A percentile compares a stretch with the other conserved stretches of the same genome.
These are phyloP conservation scores for Spermophilus dauricus DNA, from an alignment of 2,113 vertebrate genomes.

Conservation along the genomic window DNA sequence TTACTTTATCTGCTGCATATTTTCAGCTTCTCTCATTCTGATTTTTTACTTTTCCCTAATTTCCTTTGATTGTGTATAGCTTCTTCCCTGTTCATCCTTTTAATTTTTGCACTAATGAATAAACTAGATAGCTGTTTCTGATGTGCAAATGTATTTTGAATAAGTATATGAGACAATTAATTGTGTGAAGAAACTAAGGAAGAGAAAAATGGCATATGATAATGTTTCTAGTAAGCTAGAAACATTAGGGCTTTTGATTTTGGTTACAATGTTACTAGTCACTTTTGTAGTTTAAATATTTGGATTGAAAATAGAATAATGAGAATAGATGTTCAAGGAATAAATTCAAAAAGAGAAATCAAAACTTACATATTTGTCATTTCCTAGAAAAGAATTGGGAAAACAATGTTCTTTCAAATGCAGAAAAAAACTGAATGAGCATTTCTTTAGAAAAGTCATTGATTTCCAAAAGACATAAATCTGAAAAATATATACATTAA, in stretches of 20 bases:
- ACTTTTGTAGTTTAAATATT: neutral
- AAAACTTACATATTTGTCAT: constrained; percentile 21
- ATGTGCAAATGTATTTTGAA: neutral
- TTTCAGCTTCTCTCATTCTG: neutral
- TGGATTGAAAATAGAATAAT: neutral
- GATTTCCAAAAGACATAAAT: constrained; percentile 13
- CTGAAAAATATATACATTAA: constrained; percentile 10
- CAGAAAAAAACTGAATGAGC: neutral
- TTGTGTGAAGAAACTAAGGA: neutral
- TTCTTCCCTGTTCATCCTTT: neutral
- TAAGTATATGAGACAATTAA: neutral
- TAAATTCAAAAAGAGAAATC: neutral
- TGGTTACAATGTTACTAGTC: neutral
- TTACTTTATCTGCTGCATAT: neutral
- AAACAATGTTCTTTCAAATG: neutral
- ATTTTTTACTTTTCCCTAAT: neutral
- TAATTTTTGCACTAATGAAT: neutral
- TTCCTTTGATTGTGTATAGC: neutral
- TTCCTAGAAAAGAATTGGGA: neutral
- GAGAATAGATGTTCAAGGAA: neutral
- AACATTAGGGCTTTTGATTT: constrained; percentile 13
- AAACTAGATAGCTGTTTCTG: neutral
- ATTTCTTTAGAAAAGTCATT: constrained; percentile 40
- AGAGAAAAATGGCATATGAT: neutral
- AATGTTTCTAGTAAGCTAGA: neutral